Base-by-base conservation (phyloP, 2,797 vertebrate genomes). In the Scolopax bukidnonensis region DNA sequence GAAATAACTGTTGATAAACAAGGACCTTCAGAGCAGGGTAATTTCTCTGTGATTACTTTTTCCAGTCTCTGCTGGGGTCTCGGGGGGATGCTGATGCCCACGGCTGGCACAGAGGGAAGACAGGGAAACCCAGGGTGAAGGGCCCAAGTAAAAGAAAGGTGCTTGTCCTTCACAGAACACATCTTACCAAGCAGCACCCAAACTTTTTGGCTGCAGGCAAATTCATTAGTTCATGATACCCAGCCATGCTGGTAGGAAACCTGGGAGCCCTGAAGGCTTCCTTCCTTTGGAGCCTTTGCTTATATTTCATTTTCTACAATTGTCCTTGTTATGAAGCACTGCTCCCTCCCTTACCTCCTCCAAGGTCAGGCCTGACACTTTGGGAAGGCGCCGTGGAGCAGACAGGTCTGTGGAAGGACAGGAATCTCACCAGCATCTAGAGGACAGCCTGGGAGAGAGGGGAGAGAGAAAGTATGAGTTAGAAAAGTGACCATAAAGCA, bases 341-440 rank as follows among this genome's bases (percentile, higher is more conserved):
- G 1, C 47, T 43, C 23, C 27, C 24, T 51, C 76, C 57, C 89
- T 93, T 94, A 93, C 91, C 87, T 95, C 59, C 77, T 88, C 83
- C 79, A 40, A 69, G 76, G 63, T 69, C 82, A 50, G 4, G 1
- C 20, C 10, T 14, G 43, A 32, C 3, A 3, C 43, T 48, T 43
- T 0, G 1, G 81, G 61, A 80, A 87, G 76, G 65, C 36, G 73
- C 51, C 16, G 19, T 3, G 7, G 48, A 86, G 25, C 56, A 51
- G 33, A 38, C 87, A 53, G 16, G 50, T 8, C 63, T 51, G 75
- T 16, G 38, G 48, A 69, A 65, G 64, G 69, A 57, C 57, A 10
- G 53, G 54, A 69, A 78, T 25, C 50, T 43, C 59, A 13, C 20
- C 6, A 20, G 36, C 27, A 28, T 45, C 20, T 9, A 15, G 43